phyloP scores from a whole-genome alignment of 2,888 invertebrate genomes.

The Drosophila ustulata region DNA sequence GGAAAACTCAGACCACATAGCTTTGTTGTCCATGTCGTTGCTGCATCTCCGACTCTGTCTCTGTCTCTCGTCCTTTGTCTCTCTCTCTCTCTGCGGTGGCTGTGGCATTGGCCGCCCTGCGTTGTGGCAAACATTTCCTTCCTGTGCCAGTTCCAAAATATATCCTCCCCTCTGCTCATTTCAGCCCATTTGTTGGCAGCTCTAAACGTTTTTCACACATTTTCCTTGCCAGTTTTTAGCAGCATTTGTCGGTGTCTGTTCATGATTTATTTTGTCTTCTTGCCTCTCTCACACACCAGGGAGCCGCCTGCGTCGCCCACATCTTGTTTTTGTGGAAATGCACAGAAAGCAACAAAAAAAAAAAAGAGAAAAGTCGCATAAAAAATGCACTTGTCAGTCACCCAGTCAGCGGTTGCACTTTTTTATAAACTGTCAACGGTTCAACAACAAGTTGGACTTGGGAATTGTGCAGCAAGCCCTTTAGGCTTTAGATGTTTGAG shows the following conservation, averaged over 20 bases:
- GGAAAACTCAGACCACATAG: slow-evolving; percentile 41
- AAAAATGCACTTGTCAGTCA: slow-evolving; percentile 74
- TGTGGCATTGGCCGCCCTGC: slow-evolving; percentile 33
- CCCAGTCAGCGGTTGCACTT: slow-evolving; percentile 45
- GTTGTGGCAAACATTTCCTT: slow-evolving; percentile 57
- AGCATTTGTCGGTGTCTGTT: slow-evolving; percentile 69
- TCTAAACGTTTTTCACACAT: slow-evolving; percentile 65
- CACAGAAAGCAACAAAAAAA: slow-evolving; percentile 9
- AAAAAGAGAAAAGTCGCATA: slow-evolving; percentile 49
- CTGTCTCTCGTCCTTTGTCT: neutral
- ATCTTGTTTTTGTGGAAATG: slow-evolving; percentile 46
- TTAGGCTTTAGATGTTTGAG: neutral
- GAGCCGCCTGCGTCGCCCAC: neutral
- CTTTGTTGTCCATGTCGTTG: slow-evolving; percentile 41
- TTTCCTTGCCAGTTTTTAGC: slow-evolving; percentile 44
- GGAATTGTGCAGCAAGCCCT: neutral
- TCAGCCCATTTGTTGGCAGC: slow-evolving; percentile 34
- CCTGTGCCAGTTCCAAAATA: slow-evolving; percentile 38
- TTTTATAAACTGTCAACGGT: slow-evolving; percentile 55
- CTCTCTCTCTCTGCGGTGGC: slow-evolving; percentile 7
- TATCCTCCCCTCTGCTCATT: neutral
- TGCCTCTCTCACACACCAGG: neutral
- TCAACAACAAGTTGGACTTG: neutral
- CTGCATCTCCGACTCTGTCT: slow-evolving; percentile 2
- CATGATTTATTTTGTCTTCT: slow-evolving; percentile 76